phyloP scores from a whole-genome alignment of 2,113 vertebrate species.

The Syrmaticus mikado region DNA sequence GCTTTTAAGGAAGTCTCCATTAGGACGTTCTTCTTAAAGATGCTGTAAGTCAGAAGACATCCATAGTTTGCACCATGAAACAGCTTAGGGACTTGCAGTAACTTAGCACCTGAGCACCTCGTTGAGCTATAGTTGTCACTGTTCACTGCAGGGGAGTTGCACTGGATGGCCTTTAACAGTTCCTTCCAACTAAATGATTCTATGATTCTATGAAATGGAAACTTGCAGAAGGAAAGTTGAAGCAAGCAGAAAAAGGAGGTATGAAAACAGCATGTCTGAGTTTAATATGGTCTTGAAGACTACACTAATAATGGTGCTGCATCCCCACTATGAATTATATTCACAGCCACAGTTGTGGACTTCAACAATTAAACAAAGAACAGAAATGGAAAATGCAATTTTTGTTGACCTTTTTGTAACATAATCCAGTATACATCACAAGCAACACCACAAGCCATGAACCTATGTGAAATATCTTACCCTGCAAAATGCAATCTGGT shows the following conservation, averaged over 20 bases:
- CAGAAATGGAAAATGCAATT: not conserved
- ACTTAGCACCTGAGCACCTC: too few species aligned
- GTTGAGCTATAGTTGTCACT: too few species aligned
- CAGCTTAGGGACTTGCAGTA: too few species aligned
- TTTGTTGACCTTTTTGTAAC: not conserved
- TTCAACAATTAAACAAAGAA: not conserved
- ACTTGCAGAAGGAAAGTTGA: not conserved
- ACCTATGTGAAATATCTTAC: rapidly evolving
- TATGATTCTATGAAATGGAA: rapidly evolving
- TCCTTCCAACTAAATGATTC: too few species aligned
- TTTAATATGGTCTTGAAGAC: rapidly evolving
- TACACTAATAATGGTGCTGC: not conserved
- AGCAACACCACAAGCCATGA: not conserved
- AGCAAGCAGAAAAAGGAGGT: not conserved
- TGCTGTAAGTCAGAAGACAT: not conserved
- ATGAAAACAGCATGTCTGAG: not conserved
- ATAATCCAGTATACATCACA: not conserved
- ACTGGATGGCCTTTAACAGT: too few species aligned
- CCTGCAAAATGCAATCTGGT: not conserved
- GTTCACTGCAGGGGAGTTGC: too few species aligned
- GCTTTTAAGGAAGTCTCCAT: not conserved
- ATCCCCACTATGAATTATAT: not conserved
- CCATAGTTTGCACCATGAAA: rapidly evolving
- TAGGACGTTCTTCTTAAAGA: not conserved
- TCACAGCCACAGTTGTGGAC: not conserved